A percentile compares a stretch with the other conserved stretches of the same genome.
Evolutionary conservation across 2,888 invertebrate genomes (phyloP).

Genomic region (Steromphala cineraria): DNA sequence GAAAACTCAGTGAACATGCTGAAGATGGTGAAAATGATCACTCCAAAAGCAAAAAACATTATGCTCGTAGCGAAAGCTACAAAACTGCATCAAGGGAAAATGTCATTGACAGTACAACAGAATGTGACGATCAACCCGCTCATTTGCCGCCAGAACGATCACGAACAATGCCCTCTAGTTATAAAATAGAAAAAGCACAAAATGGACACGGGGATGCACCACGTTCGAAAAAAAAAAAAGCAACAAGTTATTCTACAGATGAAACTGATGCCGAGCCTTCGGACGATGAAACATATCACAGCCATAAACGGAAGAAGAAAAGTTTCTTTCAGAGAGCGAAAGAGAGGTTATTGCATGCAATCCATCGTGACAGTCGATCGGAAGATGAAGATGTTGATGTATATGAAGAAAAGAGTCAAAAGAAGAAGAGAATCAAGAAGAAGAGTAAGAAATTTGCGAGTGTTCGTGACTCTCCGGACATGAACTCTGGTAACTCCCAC

Average conservation of each 20-base stretch:
- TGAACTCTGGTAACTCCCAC: not conserved
- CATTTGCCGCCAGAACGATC: not conserved
- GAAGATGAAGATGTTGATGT: conserved; percentile 27
- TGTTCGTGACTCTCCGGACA: not conserved
- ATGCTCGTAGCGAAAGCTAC: conserved; percentile 22
- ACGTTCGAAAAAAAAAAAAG: not conserved
- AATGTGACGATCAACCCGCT: too few species aligned
- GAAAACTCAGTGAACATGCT: conserved; percentile 32
- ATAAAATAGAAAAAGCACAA: conserved; percentile 11
- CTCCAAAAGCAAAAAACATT: not conserved
- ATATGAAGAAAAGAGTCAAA: conserved; percentile 15
- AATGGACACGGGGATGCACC: not conserved
- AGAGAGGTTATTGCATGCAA: conserved; percentile 49
- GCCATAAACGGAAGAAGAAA: conserved; percentile 52
- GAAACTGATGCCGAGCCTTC: conserved; percentile 2
- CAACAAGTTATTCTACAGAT: not conserved
- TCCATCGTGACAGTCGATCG: conserved; percentile 42
- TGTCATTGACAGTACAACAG: not conserved
- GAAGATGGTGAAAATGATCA: not conserved
- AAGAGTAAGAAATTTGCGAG: conserved; percentile 8
- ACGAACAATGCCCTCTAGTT: conserved; percentile 21
- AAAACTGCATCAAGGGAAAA: conserved; percentile 14
- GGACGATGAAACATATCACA: not conserved
- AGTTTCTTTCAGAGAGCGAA: conserved; percentile 56
- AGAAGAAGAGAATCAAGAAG: conserved; percentile 22